Conservation (phyloP, 1,140 invertebrate genomes). For the Drosophila kurseongensis region DNA sequence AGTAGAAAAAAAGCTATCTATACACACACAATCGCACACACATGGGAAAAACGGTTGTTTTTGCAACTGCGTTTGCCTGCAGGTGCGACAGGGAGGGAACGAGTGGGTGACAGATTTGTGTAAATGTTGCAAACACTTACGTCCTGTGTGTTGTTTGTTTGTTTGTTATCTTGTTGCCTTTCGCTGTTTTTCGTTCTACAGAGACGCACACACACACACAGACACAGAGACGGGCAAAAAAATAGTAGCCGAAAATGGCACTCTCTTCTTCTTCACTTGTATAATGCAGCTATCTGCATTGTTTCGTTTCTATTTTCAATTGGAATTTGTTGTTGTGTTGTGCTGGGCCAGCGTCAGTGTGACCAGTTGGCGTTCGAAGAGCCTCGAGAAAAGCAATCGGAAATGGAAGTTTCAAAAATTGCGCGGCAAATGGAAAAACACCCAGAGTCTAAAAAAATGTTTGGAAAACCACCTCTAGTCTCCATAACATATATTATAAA, state of each 20-base stretch:
- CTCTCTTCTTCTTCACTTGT: slow-evolving; percentile 37
- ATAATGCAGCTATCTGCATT: slow-evolving; percentile 37
- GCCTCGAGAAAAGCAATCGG: neutral
- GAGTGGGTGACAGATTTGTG: slow-evolving; percentile 16
- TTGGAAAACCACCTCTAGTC: too few species aligned
- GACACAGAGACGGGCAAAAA: slow-evolving; percentile 24
- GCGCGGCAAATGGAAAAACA: neutral
- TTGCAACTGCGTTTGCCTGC: slow-evolving; percentile 31
- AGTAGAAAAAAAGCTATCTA: slow-evolving; percentile 24
- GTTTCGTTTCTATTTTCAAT: slow-evolving; percentile 44
- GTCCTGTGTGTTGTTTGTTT: slow-evolving; percentile 27
- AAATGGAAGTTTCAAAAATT: neutral
- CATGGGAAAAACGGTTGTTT: slow-evolving; percentile 15
- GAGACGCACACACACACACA: slow-evolving; percentile 7
- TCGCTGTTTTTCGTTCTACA: slow-evolving; percentile 12
- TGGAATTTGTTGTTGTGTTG: slow-evolving; percentile 35
- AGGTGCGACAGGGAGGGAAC: slow-evolving; percentile 6
- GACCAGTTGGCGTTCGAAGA: neutral
- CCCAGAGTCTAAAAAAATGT: too few species aligned
- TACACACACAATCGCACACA: slow-evolving; percentile 11
- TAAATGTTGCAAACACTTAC: slow-evolving; percentile 38
- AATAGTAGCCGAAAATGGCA: slow-evolving; percentile 35
- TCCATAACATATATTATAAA: too few species aligned
- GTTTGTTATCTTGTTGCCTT: slow-evolving; percentile 15
- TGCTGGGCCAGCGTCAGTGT: slow-evolving; percentile 8